Evolutionary conservation across 2,797 vertebrate genomes (phyloP).

Genomic region (Philypnodon macrostomus): DNA sequence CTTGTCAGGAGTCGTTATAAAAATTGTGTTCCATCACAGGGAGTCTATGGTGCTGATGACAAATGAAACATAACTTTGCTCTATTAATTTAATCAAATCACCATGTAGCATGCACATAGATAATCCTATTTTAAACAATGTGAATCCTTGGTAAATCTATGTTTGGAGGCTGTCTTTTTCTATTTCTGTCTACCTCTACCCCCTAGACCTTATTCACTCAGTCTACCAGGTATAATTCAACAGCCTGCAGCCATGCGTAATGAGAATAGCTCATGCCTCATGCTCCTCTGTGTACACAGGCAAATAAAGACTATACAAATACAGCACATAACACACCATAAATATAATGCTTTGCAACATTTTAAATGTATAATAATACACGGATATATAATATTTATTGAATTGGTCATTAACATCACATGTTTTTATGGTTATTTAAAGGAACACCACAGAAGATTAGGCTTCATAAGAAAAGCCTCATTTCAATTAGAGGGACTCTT

Average conservation of each 20-base stretch:
- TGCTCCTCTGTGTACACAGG: not conserved
- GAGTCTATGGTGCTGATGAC: too few relatives aligned
- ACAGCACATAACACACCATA: conserved; percentile 48
- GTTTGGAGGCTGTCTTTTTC: conserved; percentile 13
- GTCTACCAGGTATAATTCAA: conserved; percentile 53
- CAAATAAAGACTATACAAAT: conserved; percentile 24
- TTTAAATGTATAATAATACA: too few relatives aligned
- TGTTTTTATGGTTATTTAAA: too few relatives aligned
- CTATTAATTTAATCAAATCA: too few relatives aligned
- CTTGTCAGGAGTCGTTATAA: too few relatives aligned
- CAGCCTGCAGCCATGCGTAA: conserved; percentile 54
- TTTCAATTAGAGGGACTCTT: too few relatives aligned
- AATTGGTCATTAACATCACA: too few relatives aligned
- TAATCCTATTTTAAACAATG: not conserved
- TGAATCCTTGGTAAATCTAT: not conserved
- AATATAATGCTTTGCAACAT: conserved; percentile 28
- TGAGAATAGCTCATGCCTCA: conserved; percentile 54
- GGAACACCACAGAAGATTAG: too few relatives aligned
- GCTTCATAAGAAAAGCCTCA: too few relatives aligned
- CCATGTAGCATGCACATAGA: conserved; percentile 15
- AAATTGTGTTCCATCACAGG: too few relatives aligned
- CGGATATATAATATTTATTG: too few relatives aligned
- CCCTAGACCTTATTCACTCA: conserved; percentile 38
- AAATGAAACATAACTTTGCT: too few relatives aligned
- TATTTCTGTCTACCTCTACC: conserved; percentile 37